Base-by-base conservation (phyloP, 2,113 vertebrate genomes). In the Fukomys damarensis region DNA sequence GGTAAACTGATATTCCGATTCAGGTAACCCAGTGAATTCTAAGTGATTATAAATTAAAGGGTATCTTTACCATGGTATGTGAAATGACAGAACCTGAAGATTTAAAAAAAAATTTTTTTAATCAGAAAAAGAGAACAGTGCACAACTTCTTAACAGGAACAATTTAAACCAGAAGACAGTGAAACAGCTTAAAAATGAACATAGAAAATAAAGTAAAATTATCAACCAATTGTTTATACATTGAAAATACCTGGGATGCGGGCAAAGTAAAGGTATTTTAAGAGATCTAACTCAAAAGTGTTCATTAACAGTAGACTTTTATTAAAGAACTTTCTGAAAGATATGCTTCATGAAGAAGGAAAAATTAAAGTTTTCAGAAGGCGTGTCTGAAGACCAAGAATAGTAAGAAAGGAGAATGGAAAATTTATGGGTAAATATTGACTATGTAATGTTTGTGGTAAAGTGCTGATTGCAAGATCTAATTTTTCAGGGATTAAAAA, bases 181-280 rank as follows among this genome's bases (percentile, higher is more conserved):
- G 58, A 72, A 80, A 81, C 74, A 92, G 87, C 41, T 87, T 70
- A 49, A 76, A 28, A 85, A 58, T 49, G 20, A 81, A 52, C 49
- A 54, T 46, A 85, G 46, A 28, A 94, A 95, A 82, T 77, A 93
- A n/a, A n/a, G n/a, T n/a, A n/a, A 59, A 95, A 93, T 72, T 38
- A 52, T 56, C 41, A 54, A 38, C 28, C 32, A 76, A 87, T 83
- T 80, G 30, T 65, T 61, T 89, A 19, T 38, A 41, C 38, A 56
- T 32, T 89, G 72, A 77, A 93, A 83, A 87, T 83, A 89, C 49
- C 22, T 92, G 30, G 43, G 72, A 46, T 9, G 19, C 88, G 58
- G 63, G 79, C 82, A 96, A 83, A 94, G 81, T 93, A 86, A 87
- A 94, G 26, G 59, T 66, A 8, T 83, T 74, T 84, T 83, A 24